These are phyloP conservation scores for Dinoponera quadriceps DNA, from an alignment of 1,140 invertebrate genomes.

Conservation along the genomic window DNA sequence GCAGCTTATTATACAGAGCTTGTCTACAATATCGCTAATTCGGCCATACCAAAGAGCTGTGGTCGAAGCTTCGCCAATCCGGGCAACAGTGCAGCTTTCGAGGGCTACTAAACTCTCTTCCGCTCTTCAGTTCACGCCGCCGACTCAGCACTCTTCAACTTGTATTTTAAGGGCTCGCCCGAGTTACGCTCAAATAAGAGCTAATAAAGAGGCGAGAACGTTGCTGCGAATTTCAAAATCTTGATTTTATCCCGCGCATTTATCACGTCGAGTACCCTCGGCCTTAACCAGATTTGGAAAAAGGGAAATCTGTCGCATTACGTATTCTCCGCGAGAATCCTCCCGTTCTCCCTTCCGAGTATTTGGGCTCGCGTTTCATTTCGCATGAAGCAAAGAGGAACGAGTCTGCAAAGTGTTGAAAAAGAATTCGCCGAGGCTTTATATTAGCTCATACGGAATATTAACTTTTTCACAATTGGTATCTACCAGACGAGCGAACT, in stretches of 20 bases:
- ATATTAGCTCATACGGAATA: too few species aligned
- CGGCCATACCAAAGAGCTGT: background rate
- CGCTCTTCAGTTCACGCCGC: constrained; percentile 23
- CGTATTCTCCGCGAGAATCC: too few species aligned
- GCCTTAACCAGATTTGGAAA: background rate
- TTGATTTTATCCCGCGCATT: background rate
- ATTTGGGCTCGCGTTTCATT: background rate
- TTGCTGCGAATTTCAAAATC: background rate
- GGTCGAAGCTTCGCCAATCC: constrained; percentile 30
- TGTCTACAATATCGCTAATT: constrained; percentile 37
- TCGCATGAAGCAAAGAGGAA: background rate
- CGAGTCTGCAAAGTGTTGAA: too few species aligned
- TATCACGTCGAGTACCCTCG: background rate
- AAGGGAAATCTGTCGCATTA: background rate
- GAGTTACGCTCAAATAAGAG: constrained; percentile 35
- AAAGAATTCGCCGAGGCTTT: too few species aligned
- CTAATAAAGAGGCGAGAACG: constrained; percentile 31
- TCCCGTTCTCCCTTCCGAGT: background rate
- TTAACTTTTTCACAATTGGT: too few species aligned
- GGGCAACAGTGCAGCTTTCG: constrained; percentile 17
- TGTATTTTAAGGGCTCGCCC: constrained; percentile 29
- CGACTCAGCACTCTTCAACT: constrained; percentile 47
- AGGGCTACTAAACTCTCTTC: constrained; percentile 15
- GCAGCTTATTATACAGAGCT: constrained; percentile 25
- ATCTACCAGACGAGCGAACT: too few species aligned